These are phyloP conservation scores for Diachasma alloeum DNA, from an alignment of 1,140 invertebrate species.

Conservation along the genomic window DNA sequence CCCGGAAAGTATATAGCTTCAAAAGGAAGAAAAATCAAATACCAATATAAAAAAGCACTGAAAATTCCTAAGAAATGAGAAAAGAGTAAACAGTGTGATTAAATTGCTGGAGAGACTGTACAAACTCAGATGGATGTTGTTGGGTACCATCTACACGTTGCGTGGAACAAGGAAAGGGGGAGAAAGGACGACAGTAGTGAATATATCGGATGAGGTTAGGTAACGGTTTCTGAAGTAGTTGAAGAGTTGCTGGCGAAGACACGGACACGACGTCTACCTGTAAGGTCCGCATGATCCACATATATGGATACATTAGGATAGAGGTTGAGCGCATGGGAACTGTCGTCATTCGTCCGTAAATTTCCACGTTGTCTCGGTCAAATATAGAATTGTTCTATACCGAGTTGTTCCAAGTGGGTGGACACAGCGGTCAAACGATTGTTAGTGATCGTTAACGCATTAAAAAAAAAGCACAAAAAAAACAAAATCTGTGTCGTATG, in stretches of 20 bases:
- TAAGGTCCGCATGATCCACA: conserved; percentile 22
- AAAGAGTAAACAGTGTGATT: not conserved
- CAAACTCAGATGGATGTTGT: conserved; percentile 1
- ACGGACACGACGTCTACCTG: conserved; percentile 52
- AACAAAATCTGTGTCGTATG: not conserved
- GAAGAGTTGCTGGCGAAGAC: conserved; percentile 38
- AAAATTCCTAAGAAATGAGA: not conserved
- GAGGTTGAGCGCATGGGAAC: conserved; percentile 14
- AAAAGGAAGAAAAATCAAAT: too few relatives aligned
- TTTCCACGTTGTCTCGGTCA: conserved; percentile 26
- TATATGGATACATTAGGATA: conserved; percentile 24
- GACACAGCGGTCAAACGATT: not conserved
- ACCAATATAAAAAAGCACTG: too few relatives aligned
- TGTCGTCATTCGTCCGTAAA: conserved; percentile 9
- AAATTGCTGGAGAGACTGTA: not conserved
- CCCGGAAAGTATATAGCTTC: too few relatives aligned
- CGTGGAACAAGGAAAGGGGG: conserved; percentile 1
- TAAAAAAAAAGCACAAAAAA: not conserved
- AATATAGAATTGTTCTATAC: conserved; percentile 31
- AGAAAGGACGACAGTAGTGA: conserved; percentile 24
- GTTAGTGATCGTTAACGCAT: not conserved
- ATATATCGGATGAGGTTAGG: conserved; percentile 50
- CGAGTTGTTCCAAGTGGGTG: conserved; percentile 26
- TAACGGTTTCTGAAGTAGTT: conserved; percentile 56
- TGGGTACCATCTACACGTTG: conserved; percentile 27